These are phyloP conservation scores for Drosophila guanche DNA, from an alignment of 1,140 invertebrate species.

Conservation along the genomic window DNA sequence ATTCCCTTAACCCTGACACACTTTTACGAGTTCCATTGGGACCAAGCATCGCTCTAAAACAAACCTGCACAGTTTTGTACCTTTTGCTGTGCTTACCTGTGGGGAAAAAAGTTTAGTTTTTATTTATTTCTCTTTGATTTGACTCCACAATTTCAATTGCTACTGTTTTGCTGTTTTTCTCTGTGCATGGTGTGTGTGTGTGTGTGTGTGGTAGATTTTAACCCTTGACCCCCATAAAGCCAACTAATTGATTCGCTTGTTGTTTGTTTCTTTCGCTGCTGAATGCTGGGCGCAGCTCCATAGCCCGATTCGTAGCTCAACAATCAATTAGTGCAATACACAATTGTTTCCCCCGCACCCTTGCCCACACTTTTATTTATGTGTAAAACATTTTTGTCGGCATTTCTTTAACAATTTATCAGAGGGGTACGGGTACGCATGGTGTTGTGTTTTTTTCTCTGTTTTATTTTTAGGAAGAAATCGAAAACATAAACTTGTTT, in stretches of 20 bases:
- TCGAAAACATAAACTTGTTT: slow-evolving; percentile 41
- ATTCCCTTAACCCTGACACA: too few species aligned
- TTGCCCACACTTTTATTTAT: slow-evolving; percentile 5
- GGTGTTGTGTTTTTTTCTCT: slow-evolving; percentile 7
- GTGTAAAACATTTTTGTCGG: slow-evolving; percentile 42
- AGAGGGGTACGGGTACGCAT: slow-evolving; percentile 1
- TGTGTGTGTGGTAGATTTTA: slow-evolving; percentile 10
- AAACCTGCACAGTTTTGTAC: too few species aligned
- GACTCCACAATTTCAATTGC: slow-evolving; percentile 28
- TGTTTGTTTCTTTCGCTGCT: slow-evolving; percentile 9
- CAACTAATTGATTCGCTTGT: slow-evolving; percentile 56
- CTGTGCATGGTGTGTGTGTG: not conserved
- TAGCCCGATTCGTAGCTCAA: slow-evolving; percentile 20
- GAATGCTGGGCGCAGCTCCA: slow-evolving; percentile 1
- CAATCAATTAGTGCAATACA: slow-evolving; percentile 63
- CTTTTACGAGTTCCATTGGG: too few species aligned
- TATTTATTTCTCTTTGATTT: slow-evolving; percentile 18
- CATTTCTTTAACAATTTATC: slow-evolving; percentile 53
- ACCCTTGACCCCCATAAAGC: slow-evolving; percentile 59
- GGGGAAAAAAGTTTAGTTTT: not conserved
- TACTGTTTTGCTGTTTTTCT: slow-evolving; percentile 18
- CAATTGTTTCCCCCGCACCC: slow-evolving; percentile 14
- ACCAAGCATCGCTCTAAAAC: too few species aligned
- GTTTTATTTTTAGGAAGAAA: not conserved
- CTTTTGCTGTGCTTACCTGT: too few species aligned